Conservation (phyloP, 2,888 invertebrate species). For the Torymus aiolomorphi region DNA sequence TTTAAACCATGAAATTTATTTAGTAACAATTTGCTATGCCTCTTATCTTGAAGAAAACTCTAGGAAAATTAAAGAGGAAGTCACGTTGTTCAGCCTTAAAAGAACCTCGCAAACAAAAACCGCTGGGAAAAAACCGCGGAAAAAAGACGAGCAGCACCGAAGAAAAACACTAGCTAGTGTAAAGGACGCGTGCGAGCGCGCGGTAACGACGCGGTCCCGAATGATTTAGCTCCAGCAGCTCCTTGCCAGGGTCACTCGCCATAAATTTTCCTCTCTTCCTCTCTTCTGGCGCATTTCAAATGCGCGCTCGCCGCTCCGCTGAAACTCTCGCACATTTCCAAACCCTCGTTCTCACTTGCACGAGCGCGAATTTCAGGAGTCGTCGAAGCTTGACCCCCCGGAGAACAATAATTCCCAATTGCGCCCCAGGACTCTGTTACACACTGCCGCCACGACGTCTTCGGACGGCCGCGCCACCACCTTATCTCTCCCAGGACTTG, state of each 20-base stretch:
- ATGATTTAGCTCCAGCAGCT: slow-evolving; percentile 64
- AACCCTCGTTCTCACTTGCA: neutral
- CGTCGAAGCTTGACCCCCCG: slow-evolving; percentile 35
- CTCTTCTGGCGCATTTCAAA: slow-evolving; percentile 54
- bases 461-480: slow-evolving; percentile 16
- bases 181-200: neutral
- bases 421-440: neutral
- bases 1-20: too few species aligned
- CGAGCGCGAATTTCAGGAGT: neutral
- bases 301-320: slow-evolving; percentile 10
- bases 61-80: too few species aligned
- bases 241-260: slow-evolving; percentile 63
- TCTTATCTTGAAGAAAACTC: too few species aligned
- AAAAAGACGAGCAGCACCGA: neutral
- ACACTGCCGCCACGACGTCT: neutral
- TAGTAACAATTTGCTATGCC: too few species aligned
- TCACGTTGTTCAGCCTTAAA: too few species aligned
- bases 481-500: slow-evolving; percentile 3
- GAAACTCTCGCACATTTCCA: neutral
- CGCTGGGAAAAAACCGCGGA: neutral
- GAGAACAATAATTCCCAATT: slow-evolving; percentile 51
- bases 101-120: too few species aligned
- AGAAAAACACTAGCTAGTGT: neutral
- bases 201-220: slow-evolving; percentile 24
- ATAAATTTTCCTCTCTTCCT: slow-evolving; percentile 60